Evolutionary conservation across 2,888 invertebrate genomes (phyloP).

Genomic region (Sinelater perroti): DNA sequence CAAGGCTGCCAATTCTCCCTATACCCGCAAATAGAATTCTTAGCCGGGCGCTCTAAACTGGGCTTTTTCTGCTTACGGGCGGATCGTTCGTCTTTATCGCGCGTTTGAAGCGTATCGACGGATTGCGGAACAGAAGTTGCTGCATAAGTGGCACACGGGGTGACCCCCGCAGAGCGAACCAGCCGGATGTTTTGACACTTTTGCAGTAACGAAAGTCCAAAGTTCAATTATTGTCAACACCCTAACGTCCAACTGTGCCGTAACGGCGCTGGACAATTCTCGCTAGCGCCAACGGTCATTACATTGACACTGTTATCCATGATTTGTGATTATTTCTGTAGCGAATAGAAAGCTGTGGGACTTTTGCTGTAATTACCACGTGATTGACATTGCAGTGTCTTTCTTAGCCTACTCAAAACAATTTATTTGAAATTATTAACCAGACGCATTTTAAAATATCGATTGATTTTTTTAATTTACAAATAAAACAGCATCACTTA

Average conservation of each 20-base stretch:
- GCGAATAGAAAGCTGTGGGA: too few species aligned
- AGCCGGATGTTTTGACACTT: conserved; percentile 47
- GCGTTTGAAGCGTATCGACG: conserved; percentile 11
- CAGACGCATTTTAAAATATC: too few species aligned
- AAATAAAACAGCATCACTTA: too few species aligned
- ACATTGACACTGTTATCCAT: conserved; percentile 35
- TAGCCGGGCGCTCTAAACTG: conserved; percentile 20
- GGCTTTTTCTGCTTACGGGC: conserved; percentile 1
- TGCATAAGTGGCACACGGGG: conserved; percentile 28
- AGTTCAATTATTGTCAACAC: conserved; percentile 57
- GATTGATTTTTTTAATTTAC: too few species aligned
- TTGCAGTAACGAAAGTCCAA: conserved; percentile 50
- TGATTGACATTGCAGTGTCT: too few species aligned
- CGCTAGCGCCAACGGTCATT: conserved; percentile 36
- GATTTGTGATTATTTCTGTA: conserved; percentile 44
- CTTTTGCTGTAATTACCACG: too few species aligned
- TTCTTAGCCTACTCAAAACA: too few species aligned
- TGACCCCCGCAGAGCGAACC: conserved; percentile 36
- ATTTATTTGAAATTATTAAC: too few species aligned
- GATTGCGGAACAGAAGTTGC: conserved; percentile 20
- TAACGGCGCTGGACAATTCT: conserved; percentile 48
- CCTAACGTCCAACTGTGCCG: conserved; percentile 53
- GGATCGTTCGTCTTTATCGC: conserved; percentile 22
- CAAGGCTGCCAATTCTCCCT: conserved; percentile 20
- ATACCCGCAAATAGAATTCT: conserved; percentile 27